Conservation (phyloP, 1,140 invertebrate species). For the Chionoecetes opilio region DNA sequence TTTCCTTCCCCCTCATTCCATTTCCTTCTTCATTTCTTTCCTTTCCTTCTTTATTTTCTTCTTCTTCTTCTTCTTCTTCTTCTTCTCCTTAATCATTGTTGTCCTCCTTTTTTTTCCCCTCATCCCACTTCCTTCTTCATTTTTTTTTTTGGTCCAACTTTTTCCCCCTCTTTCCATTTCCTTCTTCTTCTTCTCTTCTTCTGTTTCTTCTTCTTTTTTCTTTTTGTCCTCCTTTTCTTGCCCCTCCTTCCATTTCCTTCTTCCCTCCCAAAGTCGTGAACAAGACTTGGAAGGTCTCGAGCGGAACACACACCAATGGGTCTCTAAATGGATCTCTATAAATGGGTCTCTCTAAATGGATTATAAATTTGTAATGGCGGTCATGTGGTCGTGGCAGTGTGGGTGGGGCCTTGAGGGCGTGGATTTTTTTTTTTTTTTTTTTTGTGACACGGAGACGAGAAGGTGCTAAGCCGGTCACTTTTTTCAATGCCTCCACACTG, state of each 20-base stretch:
- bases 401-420: background rate
- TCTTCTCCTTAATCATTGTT: no score
- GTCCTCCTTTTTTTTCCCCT: no score
- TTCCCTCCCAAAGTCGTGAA: background rate
- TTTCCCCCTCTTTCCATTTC: no score
- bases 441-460: no score
- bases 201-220: background rate
- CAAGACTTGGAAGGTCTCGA: background rate
- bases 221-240: background rate
- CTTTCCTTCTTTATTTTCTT: background rate
- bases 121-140: no score
- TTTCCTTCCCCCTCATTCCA: no score
- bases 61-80: background rate
- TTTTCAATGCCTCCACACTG: background rate
- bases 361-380: slow-evolving; percentile 71
- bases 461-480: background rate
- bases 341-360: slow-evolving; percentile 68
- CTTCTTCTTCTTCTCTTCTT: background rate
- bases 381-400: slow-evolving; percentile 59
- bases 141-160: no score
- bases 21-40: background rate
- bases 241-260: background rate
- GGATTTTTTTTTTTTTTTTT: no score
- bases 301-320: slow-evolving; percentile 39
- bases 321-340: slow-evolving; percentile 69